Percentiles rank a stretch among this genome's conserved stretches.
Evolutionary conservation across 2,797 vertebrate species (phyloP).

Genomic region (Eospalax fontanierii): DNA sequence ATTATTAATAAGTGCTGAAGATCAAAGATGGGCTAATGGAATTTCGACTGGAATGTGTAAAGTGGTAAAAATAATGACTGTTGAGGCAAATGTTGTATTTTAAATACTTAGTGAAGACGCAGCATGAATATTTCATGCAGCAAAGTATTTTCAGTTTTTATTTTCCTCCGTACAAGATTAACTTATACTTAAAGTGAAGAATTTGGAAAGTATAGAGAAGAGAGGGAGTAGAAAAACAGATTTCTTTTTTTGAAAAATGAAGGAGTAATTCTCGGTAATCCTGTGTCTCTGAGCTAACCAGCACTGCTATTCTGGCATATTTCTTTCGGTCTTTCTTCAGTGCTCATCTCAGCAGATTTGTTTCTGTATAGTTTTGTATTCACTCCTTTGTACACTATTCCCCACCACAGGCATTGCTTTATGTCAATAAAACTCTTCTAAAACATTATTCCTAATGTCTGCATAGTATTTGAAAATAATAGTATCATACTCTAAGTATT

Average conservation of each 20-base stretch:
- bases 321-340: conserved; percentile 22
- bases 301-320: not conserved
- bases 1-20: conserved; percentile 78
- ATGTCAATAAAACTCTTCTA: conserved; percentile 41
- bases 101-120: conserved; percentile 61
- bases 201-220: conserved; percentile 46
- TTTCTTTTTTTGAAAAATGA: not conserved
- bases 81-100: conserved; percentile 75
- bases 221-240: not conserved
- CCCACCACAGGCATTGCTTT: conserved; percentile 22
- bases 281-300: not conserved
- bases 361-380: conserved; percentile 17
- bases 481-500: not conserved
- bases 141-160: conserved; percentile 60
- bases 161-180: conserved; percentile 76
- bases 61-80: conserved; percentile 67
- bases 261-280: not conserved
- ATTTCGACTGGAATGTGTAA: conserved; percentile 70
- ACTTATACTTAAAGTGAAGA: conserved; percentile 59
- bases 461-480: conserved; percentile 5
- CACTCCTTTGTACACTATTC: conserved; percentile 5
- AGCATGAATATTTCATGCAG: conserved; percentile 78
- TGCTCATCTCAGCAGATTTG: not conserved
- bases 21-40: conserved; percentile 71
- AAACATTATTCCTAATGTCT: conserved; percentile 40